Evolutionary conservation across 2,888 invertebrate genomes (phyloP), one percentile per base, ranked within the genome.

Genomic region (Leucophenga montana): DNA sequence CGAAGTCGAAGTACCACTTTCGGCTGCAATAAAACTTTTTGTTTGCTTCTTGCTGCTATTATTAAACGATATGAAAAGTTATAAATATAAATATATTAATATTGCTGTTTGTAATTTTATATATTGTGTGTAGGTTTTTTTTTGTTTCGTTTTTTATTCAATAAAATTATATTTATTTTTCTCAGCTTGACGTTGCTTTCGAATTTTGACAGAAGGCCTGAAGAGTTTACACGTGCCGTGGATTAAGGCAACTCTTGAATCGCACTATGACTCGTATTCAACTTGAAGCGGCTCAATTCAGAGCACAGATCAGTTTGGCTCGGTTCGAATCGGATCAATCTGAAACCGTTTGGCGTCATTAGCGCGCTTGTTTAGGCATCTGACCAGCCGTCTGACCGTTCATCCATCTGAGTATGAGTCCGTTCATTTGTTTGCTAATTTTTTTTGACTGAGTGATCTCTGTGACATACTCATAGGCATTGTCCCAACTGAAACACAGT

Each of bases 201-300:
- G 44, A n/a, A 59, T 27, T 22, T 57, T 1, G 16, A 20, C 53
- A 31, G 8, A 53, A 68, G 61, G 59, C 72, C 73, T 77, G 72
- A 79, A 81, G 80, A 79, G 80, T 68, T 73, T 81, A 81, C 80
- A 81, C 82, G 83, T 79, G 80, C 80, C 80, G 66, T 77, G 82
- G 83, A 81, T 81, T 83, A 83, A 73, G 62, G 70, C 73, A 72
- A 62, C 68, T 16, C 27, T 27, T 4, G 27, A 2, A 27, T 3
- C 27, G 27, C 27, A 27, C 27, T 27, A 27, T 16, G 20, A 53
- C 18, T 53, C 18, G 53, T 11, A 18, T 6, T 16, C 53, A 53
- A 53, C 18, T 53, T 39, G 1, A 39, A 39, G 8, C 18, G 18
- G 31, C 31, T 57, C 57, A 57, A 57, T n/a, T 57, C n/a, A n/a